These are phyloP conservation scores for Petrocephalus zakoni DNA, from an alignment of 2,113 vertebrate species.

Conservation along the genomic window DNA sequence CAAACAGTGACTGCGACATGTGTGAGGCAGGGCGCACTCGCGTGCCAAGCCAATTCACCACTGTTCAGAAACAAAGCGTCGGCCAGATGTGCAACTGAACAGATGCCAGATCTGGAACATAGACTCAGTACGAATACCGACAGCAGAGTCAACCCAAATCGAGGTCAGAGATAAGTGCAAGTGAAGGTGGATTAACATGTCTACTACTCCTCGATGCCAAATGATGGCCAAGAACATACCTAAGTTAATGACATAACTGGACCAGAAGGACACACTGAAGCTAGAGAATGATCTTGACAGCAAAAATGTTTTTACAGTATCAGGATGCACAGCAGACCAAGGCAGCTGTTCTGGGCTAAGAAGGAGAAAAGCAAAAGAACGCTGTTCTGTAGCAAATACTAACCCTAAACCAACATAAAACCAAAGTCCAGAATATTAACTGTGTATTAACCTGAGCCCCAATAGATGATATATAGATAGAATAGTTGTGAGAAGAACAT, in stretches of 20 bases:
- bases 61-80: not conserved
- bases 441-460: not conserved
- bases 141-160: not conserved
- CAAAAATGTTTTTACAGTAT: not conserved
- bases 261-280: not conserved
- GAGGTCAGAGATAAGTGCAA: not conserved
- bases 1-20: too few species aligned
- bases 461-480: too few species aligned
- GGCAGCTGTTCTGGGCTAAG: not conserved
- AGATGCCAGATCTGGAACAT: not conserved
- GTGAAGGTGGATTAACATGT: not conserved
- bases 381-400: not conserved
- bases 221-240: not conserved
- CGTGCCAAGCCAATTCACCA: not conserved
- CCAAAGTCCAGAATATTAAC: not conserved
- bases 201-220: not conserved
- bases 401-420: not conserved
- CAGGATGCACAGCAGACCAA: not conserved
- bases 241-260: not conserved
- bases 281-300: not conserved
- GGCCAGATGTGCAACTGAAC: not conserved
- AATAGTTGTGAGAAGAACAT: not conserved
- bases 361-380: not conserved
- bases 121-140: not conserved
- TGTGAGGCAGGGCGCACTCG: not conserved